Conservation (phyloP, 35 echinoderm and acorn worm genomes). For the Diadema setosum region DNA sequence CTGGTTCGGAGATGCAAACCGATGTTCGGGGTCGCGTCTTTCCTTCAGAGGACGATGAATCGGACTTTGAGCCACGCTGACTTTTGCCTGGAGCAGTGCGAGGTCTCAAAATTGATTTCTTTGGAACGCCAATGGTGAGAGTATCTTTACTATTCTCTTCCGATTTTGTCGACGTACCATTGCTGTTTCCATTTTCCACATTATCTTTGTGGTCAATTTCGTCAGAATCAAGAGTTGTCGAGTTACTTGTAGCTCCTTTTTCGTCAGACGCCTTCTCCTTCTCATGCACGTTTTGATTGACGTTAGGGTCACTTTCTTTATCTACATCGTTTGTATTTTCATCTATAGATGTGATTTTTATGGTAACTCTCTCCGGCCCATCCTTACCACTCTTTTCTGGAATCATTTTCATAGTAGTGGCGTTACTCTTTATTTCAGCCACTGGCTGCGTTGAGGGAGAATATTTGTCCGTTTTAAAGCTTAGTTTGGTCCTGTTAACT, state of each 20-base stretch:
- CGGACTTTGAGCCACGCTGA: neutral
- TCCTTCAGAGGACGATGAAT: neutral
- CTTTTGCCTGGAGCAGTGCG: neutral
- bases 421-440: neutral
- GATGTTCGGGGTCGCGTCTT: neutral
- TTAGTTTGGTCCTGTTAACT: neutral
- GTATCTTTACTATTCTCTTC: neutral
- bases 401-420: neutral
- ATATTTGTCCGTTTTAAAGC: too few species aligned
- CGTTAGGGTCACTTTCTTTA: neutral
- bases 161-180: neutral
- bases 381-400: too few species aligned
- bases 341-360: neutral
- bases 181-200: too few species aligned
- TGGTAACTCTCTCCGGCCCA: too few species aligned
- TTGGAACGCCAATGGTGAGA: neutral
- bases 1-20: neutral
- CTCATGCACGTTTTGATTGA: neutral
- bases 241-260: too few species aligned
- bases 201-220: too few species aligned
- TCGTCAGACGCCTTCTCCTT: neutral
- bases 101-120: constrained; percentile 2
- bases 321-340: neutral
- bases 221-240: too few species aligned
- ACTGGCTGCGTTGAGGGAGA: too few species aligned